phyloP scores from a whole-genome alignment of 2,113 vertebrate species.

The Atrichornis clamosus region DNA sequence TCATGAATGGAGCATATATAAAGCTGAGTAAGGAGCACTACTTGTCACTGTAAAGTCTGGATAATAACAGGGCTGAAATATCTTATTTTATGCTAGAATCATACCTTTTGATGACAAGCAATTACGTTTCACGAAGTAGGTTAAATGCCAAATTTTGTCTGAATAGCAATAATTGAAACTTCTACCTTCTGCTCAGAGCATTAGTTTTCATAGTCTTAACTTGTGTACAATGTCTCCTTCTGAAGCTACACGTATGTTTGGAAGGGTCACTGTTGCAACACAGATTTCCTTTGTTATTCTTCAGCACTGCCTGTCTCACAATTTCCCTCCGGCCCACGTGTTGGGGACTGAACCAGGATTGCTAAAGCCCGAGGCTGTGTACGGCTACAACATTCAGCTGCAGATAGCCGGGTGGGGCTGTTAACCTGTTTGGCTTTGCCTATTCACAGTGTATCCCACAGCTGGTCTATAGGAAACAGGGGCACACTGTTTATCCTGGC shows the following conservation, averaged over 20 bases:
- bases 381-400: not conserved
- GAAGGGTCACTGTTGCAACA: not conserved
- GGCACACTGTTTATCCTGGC: not conserved
- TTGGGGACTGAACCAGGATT: not conserved
- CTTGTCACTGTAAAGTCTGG: not conserved
- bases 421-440: not conserved
- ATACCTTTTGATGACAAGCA: not conserved
- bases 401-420: not conserved
- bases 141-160: not conserved
- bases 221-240: not conserved
- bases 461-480: not conserved
- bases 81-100: not conserved
- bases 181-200: not conserved
- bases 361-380: not conserved
- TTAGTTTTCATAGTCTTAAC: not conserved
- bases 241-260: not conserved
- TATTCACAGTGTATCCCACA: not conserved
- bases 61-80: not conserved
- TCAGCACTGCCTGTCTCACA: not conserved
- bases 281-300: not conserved
- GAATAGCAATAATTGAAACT: not conserved
- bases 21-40: not conserved
- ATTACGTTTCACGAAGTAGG: not conserved
- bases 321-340: not conserved
- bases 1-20: not conserved